Conservation (phyloP, 2,797 vertebrate genomes). For the Oceanodroma leucorhoa region DNA sequence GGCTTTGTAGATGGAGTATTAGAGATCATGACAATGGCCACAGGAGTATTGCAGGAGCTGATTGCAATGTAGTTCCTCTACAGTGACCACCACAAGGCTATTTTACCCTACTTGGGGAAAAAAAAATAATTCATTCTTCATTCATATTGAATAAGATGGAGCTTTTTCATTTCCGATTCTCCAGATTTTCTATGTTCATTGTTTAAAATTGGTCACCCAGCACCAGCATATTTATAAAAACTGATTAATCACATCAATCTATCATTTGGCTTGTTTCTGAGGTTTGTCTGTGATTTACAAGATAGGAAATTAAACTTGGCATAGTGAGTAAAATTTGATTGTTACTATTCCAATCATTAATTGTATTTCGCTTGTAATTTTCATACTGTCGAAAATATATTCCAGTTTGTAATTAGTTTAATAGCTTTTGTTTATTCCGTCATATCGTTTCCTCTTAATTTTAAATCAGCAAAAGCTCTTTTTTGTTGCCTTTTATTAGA, state of each 20-base stretch:
- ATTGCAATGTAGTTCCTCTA: not conserved
- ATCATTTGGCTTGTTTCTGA: not conserved
- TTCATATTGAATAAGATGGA: not conserved
- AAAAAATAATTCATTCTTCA: not conserved
- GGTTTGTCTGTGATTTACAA: not conserved
- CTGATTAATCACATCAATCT: not conserved
- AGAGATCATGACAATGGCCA: not conserved
- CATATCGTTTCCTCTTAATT: not conserved
- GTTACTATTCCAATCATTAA: constrained; percentile 21
- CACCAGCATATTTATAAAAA: constrained; percentile 2
- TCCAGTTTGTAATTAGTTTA: constrained; percentile 8
- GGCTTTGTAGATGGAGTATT: not conserved
- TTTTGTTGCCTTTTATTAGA: not conserved
- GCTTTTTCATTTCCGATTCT: not conserved
- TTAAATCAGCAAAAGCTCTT: not conserved
- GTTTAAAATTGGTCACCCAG: not conserved
- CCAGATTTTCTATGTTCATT: not conserved
- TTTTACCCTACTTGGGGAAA: not conserved
- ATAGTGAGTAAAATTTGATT: not conserved
- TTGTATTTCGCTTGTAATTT: constrained; percentile 1
- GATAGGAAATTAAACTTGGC: constrained; percentile 5
- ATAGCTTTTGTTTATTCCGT: not conserved
- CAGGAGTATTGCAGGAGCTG: not conserved
- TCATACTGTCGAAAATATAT: not conserved
- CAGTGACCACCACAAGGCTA: not conserved